Base-by-base conservation (phyloP, 2,888 invertebrate genomes). In the Parascotia fuliginaria region DNA sequence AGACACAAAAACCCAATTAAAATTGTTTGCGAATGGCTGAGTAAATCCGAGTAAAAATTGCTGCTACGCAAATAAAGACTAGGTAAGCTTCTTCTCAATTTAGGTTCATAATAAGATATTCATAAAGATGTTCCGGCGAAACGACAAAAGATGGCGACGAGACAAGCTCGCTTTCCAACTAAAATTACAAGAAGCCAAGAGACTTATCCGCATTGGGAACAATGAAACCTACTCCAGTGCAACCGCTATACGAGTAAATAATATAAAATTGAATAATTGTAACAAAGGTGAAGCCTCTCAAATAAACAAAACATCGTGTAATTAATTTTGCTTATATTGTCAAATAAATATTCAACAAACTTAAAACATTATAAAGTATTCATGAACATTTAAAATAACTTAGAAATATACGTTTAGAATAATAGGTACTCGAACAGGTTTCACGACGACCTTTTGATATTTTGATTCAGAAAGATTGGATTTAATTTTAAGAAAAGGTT, bases 51-150 rank as follows among this genome's bases (percentile, higher is more conserved):
- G 77, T 70, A 88, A 86, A 87, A 87, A 85, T 83, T 80, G 70
- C 76, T 75, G 75, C 75, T 79, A 78, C 74, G 83, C 83, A 89
- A 89, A 89, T 85, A 89, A 83, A 73, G 77, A 83, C 81, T 83
- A 82, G 85, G 83, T 84, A 85, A 88, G 83, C 84, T 84, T 71
- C 83, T 84, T 73, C 85, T 83, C 80, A 88, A 87, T 89, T 89
- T 85, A 81, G 83, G 76, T 78, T 79, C 77, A 77, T 89, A 85
- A 88, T 89, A 88, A 88, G 85, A 85, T 87, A 88, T 89, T 89
- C 82, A 88, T 87, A 85, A 86, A 88, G 85, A 88, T 81, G 81
- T 87, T 82, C 75, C 75, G 65, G 54, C 46, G 73, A 65, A 63
- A 81, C 69, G 79, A 85, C 82, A 81, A 87, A 82, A 83, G 83